Evolutionary conservation across 1,140 invertebrate species (phyloP), one percentile per base, ranked within the genome.

Genomic region (Drosophila bifasciata): DNA sequence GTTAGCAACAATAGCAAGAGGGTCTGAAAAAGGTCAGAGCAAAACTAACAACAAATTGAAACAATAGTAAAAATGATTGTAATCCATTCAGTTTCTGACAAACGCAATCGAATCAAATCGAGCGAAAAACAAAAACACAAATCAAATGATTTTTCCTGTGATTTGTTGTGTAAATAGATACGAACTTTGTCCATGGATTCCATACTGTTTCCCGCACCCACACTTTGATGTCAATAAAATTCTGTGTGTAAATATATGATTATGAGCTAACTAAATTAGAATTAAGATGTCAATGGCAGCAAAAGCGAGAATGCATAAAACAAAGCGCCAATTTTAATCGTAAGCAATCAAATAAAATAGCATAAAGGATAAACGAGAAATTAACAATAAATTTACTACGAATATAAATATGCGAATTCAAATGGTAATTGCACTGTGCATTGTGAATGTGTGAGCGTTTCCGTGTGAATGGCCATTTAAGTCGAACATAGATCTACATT

Each of bases 231-330:
- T 68, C 64, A 50, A 67, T 67, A 40, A 40, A 67, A 58, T 64
- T 83, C 67, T 70, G 72, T 84, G 70, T 83, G 79, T 85, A 85
- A 80, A 85, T 85, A 85, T 85, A 86, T 32, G 62, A 78, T 78
- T 36, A 74, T 50, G 72, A 57, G 60, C 64, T 74, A 88, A 88
- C 73, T 71, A 75, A 81, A 81, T 78, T 70, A 85, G 58, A 53
- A 46, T 70, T 81, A 80, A 81, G 83, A 66, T 67, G 58, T 57
- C 73, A 66, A 43, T 46, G 21, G 45, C 50, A 50, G 61, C 32
- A 53, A 36, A 52, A 66, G 28, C 40, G 19, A 17, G 36, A 66
- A 45, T 28, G 62, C 61, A 49, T n/a, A 61, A 70, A 66, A 69
- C 61, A 61, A 48, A 70, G 81, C 74, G 77, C 78, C 75, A 83